phyloP scores from a whole-genome alignment of 1,140 invertebrate species.

The Hyles euphorbiae region DNA sequence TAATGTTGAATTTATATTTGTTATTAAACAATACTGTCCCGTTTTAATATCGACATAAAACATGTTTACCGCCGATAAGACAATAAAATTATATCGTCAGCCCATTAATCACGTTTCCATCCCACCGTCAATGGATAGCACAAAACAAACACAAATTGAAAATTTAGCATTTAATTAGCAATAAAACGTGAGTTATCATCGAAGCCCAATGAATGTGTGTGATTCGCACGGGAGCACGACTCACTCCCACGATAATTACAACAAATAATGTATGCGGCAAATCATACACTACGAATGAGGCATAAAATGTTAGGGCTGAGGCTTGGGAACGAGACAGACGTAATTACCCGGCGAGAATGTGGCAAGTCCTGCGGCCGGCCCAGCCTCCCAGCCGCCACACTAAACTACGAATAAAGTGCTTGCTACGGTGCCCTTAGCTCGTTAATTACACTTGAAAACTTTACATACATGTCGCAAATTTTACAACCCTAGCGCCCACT shows the following conservation, averaged over 20 bases:
- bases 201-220: slow-evolving; percentile 26
- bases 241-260: slow-evolving; percentile 64
- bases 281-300: slow-evolving; percentile 68
- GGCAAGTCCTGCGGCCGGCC: slow-evolving; percentile 56
- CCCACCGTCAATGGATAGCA: too few species aligned
- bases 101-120: too few species aligned
- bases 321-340: slow-evolving; percentile 60
- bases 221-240: slow-evolving; percentile 38
- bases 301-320: slow-evolving; percentile 65
- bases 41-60: too few species aligned
- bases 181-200: slow-evolving; percentile 15
- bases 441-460: slow-evolving; percentile 61
- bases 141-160: too few species aligned
- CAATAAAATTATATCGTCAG: too few species aligned
- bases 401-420: slow-evolving; percentile 67
- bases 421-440: slow-evolving; percentile 56
- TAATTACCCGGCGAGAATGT: slow-evolving; percentile 71
- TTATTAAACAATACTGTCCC: too few species aligned
- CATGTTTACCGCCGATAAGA: too few species aligned
- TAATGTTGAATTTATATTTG: too few species aligned
- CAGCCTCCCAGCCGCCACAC: slow-evolving; percentile 44
- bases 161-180: too few species aligned
- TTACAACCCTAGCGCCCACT: slow-evolving; percentile 24
- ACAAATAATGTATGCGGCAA: slow-evolving; percentile 60
- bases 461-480: slow-evolving; percentile 46